Percentiles rank a stretch among this genome's conserved stretches.
Conservation (phyloP, 2,113 vertebrate species). For the Rhineura floridana region DNA sequence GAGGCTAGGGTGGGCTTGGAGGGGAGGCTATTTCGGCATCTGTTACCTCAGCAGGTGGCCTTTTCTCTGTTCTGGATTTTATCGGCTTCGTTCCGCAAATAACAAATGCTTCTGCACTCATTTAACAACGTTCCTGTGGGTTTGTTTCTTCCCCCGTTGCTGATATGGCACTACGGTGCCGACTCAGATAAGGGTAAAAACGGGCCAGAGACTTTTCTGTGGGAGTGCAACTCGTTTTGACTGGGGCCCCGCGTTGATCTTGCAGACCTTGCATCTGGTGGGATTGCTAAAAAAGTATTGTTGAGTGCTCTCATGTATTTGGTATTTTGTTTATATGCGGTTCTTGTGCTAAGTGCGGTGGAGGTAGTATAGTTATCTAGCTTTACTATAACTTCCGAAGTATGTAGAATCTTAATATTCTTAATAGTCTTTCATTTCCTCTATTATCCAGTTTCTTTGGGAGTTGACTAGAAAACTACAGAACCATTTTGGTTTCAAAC, state of each 20-base stretch:
- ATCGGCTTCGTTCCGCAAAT: neutral
- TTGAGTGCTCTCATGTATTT: neutral
- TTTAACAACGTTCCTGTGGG: no score
- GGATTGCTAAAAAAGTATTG: neutral
- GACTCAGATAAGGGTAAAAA: no score
- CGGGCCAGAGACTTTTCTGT: neutral
- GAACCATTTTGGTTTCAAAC: neutral
- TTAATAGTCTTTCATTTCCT: neutral
- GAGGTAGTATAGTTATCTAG: neutral
- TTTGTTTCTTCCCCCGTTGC: neutral
- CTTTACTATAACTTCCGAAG: neutral
- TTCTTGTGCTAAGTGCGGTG: neutral
- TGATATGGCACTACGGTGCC: neutral
- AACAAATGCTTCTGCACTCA: neutral
- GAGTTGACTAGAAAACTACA: neutral
- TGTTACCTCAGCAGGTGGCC: neutral
- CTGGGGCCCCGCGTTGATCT: neutral
- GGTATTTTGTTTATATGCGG: neutral
- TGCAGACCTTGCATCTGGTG: neutral
- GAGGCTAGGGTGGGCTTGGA: slow-evolving; percentile 60
- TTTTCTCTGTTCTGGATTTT: neutral
- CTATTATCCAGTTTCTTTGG: neutral
- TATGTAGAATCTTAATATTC: neutral
- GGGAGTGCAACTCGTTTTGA: neutral
- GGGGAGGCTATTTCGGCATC: slow-evolving; percentile 64